phyloP scores from a whole-genome alignment of 2,888 invertebrate genomes.

The Anaspis maculata region DNA sequence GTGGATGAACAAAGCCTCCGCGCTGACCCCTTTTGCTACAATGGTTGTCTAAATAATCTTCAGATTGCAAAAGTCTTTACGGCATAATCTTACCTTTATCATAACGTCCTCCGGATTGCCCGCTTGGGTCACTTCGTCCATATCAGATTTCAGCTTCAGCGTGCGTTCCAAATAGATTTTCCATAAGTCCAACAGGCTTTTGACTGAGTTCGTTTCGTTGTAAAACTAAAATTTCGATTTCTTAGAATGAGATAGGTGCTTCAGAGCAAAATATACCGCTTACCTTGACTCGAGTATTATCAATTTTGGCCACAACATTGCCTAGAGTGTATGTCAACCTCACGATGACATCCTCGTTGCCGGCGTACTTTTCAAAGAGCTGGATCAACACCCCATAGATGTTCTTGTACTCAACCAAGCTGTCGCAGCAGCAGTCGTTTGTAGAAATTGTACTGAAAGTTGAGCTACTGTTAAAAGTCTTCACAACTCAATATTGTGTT shows the following conservation, averaged over 20 bases:
- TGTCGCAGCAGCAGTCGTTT: slow-evolving; percentile 63
- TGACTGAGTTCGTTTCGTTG: slow-evolving; percentile 48
- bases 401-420: slow-evolving; percentile 49
- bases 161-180: slow-evolving; percentile 46
- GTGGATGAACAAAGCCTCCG: no score
- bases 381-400: slow-evolving; percentile 52
- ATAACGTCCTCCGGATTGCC: slow-evolving; percentile 57
- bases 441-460: slow-evolving; percentile 65
- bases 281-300: slow-evolving; percentile 58
- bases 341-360: slow-evolving; percentile 64
- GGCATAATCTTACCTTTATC: slow-evolving; percentile 60
- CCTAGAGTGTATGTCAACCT: slow-evolving; percentile 76
- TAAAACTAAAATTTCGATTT: no score
- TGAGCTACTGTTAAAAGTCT: slow-evolving; percentile 1
- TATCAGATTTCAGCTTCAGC: slow-evolving; percentile 37
- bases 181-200: slow-evolving; percentile 45
- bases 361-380: slow-evolving; percentile 58
- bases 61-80: no score
- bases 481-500: background rate
- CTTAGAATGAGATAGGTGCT: no score
- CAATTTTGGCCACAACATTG: slow-evolving; percentile 73
- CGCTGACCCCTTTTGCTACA: no score
- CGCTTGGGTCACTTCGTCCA: slow-evolving; percentile 35
- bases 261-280: no score
- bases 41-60: no score